Evolutionary conservation across 2,888 invertebrate genomes (phyloP), one percentile per base, ranked within the genome.

Genomic region (Augiades crinisus): DNA sequence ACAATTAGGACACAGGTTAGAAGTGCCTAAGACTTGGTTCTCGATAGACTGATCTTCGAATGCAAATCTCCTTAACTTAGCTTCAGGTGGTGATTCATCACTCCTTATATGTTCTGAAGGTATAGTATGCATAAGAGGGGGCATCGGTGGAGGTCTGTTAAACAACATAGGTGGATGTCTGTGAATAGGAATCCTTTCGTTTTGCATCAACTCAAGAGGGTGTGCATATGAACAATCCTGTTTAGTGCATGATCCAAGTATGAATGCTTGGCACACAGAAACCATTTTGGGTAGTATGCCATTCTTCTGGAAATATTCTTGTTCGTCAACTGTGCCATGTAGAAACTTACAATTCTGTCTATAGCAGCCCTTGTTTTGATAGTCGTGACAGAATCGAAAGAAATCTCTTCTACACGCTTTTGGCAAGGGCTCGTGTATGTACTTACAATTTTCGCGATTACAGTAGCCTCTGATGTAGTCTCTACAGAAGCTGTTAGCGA

Each of bases 351-450:
- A 94, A 62, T 91, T 92, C 6, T 80, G 73, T 64, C 92, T 87
- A 52, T 93, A 91, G 57, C 91, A 90, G 59, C 94, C 94, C 68
- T 93, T 93, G 74, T 95, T 95, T 81, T 94, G 94, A 68, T 76
- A 92, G 64, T 92, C 92, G 65, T 91, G 91, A 63, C 92, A 92
- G 64, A 92, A 92, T 30, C 87, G 78, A 64, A 90, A 85, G 22
- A 88, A 65, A 30, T 86, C 87, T 54, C 84, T 85, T 6, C 88
- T 61, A 50, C 59, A 73, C 4, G 65, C 54, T 60, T 74, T 78
- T 2, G 83, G 79, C 54, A 88, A 84, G 50, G 77, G 67, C 65
- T 86, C 81, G 55, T 90, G 90, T 53, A 83, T 72, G 55, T 68
- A 90, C 64, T 85, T 72, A 60, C 90, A 90, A 62, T 90, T 92